A percentile compares a stretch with the other conserved stretches of the same genome.
These are phyloP conservation scores for Macrosoma leucophasiata DNA, from an alignment of 2,888 invertebrate genomes.

Conservation along the genomic window DNA sequence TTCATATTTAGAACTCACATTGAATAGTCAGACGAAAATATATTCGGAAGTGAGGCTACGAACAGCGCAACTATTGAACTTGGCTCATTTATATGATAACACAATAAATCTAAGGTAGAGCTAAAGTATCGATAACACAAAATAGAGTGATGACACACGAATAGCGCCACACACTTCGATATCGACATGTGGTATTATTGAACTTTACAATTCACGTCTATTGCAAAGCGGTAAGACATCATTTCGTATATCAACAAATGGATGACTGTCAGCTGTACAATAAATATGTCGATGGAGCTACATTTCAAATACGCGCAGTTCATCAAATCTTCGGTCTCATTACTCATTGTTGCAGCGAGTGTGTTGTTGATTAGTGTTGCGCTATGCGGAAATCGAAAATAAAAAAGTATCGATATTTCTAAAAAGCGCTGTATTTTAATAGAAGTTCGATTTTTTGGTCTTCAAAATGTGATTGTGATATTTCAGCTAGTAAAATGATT, in stretches of 20 bases:
- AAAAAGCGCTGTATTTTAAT: neutral
- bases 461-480: too few species aligned
- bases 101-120: too few species aligned
- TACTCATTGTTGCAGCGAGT: constrained; percentile 49
- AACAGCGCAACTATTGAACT: too few species aligned
- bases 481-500: too few species aligned
- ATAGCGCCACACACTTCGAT: constrained; percentile 48
- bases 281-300: constrained; percentile 54
- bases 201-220: constrained; percentile 14
- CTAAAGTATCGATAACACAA: constrained; percentile 39
- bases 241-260: neutral
- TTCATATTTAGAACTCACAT: too few species aligned
- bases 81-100: too few species aligned
- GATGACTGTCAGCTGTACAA: constrained; percentile 30
- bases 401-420: constrained; percentile 6
- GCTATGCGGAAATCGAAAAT: constrained; percentile 7
- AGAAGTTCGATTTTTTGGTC: too few species aligned
- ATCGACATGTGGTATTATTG: constrained; percentile 37
- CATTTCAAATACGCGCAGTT: constrained; percentile 53
- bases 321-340: constrained; percentile 62
- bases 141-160: constrained; percentile 52
- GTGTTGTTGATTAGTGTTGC: constrained; percentile 35
- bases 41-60: too few species aligned
- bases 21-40: too few species aligned
- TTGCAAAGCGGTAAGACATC: constrained; percentile 2